phyloP scores from a whole-genome alignment of 1,140 invertebrate genomes.

The Hylaeus volcanicus region DNA sequence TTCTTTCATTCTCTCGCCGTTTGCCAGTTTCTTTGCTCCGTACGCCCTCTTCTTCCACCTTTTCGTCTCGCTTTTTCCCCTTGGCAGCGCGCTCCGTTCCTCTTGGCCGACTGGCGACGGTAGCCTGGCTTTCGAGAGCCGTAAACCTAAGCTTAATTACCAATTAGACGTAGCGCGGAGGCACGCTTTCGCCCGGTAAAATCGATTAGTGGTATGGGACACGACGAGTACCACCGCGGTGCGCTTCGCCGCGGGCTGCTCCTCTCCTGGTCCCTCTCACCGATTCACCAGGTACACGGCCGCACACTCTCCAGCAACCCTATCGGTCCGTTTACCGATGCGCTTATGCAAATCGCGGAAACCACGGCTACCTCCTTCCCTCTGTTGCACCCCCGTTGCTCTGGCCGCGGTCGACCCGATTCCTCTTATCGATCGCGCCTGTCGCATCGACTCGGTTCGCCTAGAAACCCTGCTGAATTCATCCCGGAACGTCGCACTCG shows the following conservation, averaged over 20 bases:
- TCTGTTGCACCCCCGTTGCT: neutral
- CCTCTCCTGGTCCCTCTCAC: slow-evolving; percentile 10
- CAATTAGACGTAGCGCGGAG: slow-evolving; percentile 78
- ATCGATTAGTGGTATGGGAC: slow-evolving; percentile 76
- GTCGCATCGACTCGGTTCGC: neutral
- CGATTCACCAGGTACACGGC: slow-evolving; percentile 34
- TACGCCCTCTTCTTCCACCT: slow-evolving; percentile 5
- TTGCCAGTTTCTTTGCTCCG: slow-evolving; percentile 33
- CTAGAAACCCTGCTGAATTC: no score
- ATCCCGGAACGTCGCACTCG: no score
- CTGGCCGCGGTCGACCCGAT: neutral
- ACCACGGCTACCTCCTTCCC: slow-evolving; percentile 9
- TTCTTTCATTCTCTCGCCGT: slow-evolving; percentile 39
- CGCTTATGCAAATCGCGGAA: slow-evolving; percentile 59
- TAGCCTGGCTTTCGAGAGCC: slow-evolving; percentile 62
- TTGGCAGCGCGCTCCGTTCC: neutral
- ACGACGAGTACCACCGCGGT: slow-evolving; percentile 53
- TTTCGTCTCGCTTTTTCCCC: slow-evolving; percentile 12
- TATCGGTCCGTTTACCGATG: slow-evolving; percentile 18
- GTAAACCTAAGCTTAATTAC: slow-evolving; percentile 79
- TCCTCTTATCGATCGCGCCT: slow-evolving; percentile 18
- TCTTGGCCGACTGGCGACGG: slow-evolving; percentile 30
- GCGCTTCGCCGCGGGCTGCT: slow-evolving; percentile 16
- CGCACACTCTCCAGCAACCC: neutral
- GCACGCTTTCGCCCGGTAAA: slow-evolving; percentile 75